phyloP scores from a whole-genome alignment of 2,113 vertebrate genomes.

The Zosterops borbonicus region DNA sequence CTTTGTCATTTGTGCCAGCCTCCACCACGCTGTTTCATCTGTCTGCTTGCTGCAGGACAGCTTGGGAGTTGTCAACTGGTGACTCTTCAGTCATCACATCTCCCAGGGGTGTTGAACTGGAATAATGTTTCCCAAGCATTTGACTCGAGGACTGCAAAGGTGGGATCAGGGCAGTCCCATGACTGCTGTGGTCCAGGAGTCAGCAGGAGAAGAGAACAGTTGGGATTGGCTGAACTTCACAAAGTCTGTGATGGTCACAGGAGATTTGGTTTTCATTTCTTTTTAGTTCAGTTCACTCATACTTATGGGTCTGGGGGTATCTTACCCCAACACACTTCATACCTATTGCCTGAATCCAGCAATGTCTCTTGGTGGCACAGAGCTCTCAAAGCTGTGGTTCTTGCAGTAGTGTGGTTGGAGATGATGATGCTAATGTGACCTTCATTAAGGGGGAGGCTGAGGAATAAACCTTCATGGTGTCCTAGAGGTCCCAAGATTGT shows the following conservation, averaged over 20 bases:
- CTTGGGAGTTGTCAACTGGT: neutral
- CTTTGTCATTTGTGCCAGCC: neutral
- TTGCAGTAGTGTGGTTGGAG: neutral
- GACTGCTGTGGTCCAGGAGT: neutral
- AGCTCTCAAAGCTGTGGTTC: neutral
- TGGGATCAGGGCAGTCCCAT: neutral
- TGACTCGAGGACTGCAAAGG: neutral
- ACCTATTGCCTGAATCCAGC: neutral
- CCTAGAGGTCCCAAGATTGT: rapidly evolving
- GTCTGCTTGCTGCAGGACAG: rapidly evolving
- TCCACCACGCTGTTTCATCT: rapidly evolving
- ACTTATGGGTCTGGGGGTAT: neutral
- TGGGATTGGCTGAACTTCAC: neutral
- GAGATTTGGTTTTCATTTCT: neutral
- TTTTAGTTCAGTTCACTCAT: neutral
- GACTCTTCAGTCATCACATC: neutral
- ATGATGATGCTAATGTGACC: neutral
- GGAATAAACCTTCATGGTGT: neutral
- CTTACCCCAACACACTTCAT: neutral
- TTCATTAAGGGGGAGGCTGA: neutral
- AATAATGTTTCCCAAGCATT: neutral
- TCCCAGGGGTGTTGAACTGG: neutral
- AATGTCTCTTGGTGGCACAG: neutral
- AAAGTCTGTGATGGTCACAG: neutral
- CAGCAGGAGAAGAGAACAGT: neutral